Conservation (phyloP, 2,888 invertebrate genomes). For the Poecilobothrus nobilitatus region DNA sequence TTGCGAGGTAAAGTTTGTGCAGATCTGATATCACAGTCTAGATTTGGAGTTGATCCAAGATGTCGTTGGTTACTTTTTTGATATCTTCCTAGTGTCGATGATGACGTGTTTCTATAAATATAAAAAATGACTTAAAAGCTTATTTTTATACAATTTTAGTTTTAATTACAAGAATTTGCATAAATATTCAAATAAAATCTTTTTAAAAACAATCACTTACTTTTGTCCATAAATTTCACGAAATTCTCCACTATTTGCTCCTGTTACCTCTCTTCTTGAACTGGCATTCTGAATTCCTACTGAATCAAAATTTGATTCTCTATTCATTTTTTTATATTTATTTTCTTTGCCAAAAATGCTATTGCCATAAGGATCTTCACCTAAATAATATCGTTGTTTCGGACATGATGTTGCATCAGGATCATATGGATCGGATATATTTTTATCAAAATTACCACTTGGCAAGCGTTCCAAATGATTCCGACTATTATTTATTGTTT, state of each 20-base stretch:
- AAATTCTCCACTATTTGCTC: slow-evolving; percentile 24
- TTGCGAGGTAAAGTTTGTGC: slow-evolving; percentile 72
- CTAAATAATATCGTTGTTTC: slow-evolving; percentile 72
- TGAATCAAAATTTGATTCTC: background rate
- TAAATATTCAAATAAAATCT: too few species aligned
- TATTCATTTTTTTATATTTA: slow-evolving; percentile 54
- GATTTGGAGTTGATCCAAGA: slow-evolving; percentile 49
- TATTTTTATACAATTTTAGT: background rate
- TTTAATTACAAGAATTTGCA: background rate
- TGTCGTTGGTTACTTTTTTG: slow-evolving; percentile 73
- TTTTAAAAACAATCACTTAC: slow-evolving; percentile 31
- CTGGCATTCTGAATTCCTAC: slow-evolving; percentile 24
- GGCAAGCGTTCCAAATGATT: background rate
- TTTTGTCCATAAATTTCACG: slow-evolving; percentile 40
- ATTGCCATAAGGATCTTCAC: slow-evolving; percentile 76
- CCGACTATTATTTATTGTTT: slow-evolving; percentile 11
- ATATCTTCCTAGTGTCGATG: slow-evolving; percentile 70
- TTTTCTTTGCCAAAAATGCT: slow-evolving; percentile 78
- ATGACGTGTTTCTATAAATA: slow-evolving; percentile 27
- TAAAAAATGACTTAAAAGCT: background rate
- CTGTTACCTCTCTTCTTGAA: slow-evolving; percentile 11
- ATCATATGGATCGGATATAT: slow-evolving; percentile 31
- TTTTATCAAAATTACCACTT: slow-evolving; percentile 19
- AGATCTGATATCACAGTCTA: slow-evolving; percentile 46
- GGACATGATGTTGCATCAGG: slow-evolving; percentile 45